Evolutionary conservation across 2,888 invertebrate species (phyloP).

Genomic region (Pristionchus entomophagus): DNA sequence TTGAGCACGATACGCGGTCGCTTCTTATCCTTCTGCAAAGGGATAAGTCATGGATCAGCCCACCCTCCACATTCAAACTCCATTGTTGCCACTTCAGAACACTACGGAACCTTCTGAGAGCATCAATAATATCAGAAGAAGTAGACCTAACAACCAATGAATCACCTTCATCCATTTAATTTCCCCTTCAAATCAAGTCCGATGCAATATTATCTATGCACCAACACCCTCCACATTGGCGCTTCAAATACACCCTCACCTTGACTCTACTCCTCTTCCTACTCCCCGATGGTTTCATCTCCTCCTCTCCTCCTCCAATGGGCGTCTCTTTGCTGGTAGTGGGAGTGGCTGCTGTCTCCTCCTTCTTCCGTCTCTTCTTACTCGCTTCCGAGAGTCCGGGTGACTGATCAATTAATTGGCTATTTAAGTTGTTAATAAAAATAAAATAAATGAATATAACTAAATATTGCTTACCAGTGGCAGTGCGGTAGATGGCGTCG

Average conservation of each 20-base stretch:
- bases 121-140: no score
- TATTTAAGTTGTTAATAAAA: not conserved
- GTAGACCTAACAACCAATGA: no score
- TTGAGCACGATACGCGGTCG: conserved; percentile 25
- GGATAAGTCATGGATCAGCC: not conserved
- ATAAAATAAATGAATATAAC: not conserved
- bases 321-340: not conserved
- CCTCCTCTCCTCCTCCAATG: not conserved
- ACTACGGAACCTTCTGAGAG: not conserved
- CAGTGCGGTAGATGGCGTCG: not conserved
- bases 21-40: not conserved
- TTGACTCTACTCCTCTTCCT: not conserved
- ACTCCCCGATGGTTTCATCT: not conserved
- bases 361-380: not conserved
- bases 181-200: not conserved
- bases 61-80: not conserved
- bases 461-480: not conserved
- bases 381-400: not conserved
- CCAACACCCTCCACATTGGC: not conserved
- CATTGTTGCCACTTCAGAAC: not conserved
- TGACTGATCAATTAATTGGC: not conserved
- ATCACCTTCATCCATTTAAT: not conserved
- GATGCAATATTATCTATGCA: not conserved
- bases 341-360: not conserved
- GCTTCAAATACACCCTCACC: not conserved